phyloP scores from a whole-genome alignment of 2,797 vertebrate genomes.

The Pogoniulus pusillus region DNA sequence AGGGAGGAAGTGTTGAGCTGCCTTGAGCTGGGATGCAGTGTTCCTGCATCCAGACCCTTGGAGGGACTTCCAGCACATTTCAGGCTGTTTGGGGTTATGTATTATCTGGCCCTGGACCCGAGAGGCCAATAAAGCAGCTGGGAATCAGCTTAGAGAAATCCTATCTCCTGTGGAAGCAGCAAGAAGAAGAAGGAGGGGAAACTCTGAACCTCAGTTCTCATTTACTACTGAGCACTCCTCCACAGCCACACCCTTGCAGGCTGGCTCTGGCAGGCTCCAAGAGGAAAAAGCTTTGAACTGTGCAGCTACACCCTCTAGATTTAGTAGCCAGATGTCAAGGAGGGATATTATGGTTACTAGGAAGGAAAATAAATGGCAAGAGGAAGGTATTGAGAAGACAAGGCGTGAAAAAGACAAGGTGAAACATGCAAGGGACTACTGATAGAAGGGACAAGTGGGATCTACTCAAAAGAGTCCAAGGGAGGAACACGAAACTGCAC shows the following conservation, averaged over 20 bases:
- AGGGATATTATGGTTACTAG: not conserved
- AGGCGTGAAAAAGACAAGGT: not conserved
- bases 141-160: constrained; percentile 47
- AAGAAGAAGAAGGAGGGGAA: constrained; percentile 5
- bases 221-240: not conserved
- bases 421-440: not conserved
- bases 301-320: not conserved
- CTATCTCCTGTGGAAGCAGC: constrained; percentile 18
- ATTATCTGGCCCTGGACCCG: constrained; percentile 33
- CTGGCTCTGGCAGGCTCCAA: not conserved
- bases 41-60: constrained; percentile 36
- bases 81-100: constrained; percentile 44
- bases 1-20: constrained; percentile 42
- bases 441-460: not conserved
- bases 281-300: not conserved
- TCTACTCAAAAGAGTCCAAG: too few relatives aligned
- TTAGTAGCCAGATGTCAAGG: not conserved
- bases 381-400: not conserved
- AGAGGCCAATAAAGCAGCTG: constrained; percentile 28
- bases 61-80: constrained; percentile 45
- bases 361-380: not conserved
- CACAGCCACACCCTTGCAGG: not conserved
- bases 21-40: not conserved
- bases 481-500: too few relatives aligned
- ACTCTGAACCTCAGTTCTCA: not conserved